phyloP scores from a whole-genome alignment of 2,797 vertebrate species.

The Gila robusta region DNA sequence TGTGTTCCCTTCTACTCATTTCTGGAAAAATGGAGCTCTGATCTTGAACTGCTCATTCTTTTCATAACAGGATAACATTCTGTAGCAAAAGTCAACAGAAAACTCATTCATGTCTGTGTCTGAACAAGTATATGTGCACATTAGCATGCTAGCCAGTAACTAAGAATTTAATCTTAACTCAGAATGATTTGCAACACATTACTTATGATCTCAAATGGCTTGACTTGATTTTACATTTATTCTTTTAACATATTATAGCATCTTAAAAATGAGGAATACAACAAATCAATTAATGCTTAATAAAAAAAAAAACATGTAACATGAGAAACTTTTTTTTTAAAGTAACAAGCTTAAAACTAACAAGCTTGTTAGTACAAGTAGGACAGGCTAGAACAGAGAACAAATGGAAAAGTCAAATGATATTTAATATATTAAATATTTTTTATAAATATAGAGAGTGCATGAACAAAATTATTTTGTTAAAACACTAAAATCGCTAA shows the following conservation, averaged over 20 bases:
- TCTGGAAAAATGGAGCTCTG: background rate
- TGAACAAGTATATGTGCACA: background rate
- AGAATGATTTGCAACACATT: background rate
- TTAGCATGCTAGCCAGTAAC: background rate
- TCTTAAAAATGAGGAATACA: background rate
- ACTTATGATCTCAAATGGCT: background rate
- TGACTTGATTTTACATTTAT: background rate
- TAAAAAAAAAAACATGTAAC: background rate
- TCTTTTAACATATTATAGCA: background rate
- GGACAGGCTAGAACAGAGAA: too few relatives aligned
- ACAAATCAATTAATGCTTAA: background rate
- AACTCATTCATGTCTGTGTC: background rate
- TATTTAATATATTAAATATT: background rate
- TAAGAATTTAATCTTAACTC: background rate
- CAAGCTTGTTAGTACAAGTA: background rate
- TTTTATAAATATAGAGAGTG: background rate
- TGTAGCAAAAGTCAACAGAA: background rate
- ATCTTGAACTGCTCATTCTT: constrained; percentile 26
- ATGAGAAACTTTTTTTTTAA: background rate
- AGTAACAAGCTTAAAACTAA: background rate
- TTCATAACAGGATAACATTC: constrained; percentile 20
- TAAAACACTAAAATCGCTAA: background rate
- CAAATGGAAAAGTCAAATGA: background rate
- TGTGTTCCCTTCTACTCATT: constrained; percentile 16
- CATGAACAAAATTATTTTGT: background rate